Evolutionary conservation across 2,113 vertebrate genomes (phyloP).

Genomic region (Cyrtonyx montezumae): DNA sequence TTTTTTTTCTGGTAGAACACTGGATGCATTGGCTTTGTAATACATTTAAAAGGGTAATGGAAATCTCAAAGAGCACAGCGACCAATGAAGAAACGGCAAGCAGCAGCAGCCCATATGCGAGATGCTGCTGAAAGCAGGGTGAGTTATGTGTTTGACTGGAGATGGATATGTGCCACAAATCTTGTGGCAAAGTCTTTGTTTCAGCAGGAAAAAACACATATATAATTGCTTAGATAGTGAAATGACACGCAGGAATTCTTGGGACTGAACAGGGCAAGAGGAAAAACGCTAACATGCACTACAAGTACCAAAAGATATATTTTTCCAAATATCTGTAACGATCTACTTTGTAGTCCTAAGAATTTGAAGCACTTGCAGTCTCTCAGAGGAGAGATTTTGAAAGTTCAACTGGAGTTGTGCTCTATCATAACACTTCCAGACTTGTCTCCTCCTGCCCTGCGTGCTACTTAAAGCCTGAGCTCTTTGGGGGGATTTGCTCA

Average conservation of each 20-base stretch:
- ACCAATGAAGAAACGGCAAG: slow-evolving; percentile 62
- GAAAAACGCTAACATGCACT: neutral
- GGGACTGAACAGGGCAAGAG: neutral
- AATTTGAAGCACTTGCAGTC: neutral
- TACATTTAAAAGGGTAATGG: slow-evolving; percentile 53
- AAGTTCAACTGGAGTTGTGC: neutral
- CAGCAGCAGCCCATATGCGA: slow-evolving; percentile 56
- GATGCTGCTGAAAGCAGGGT: slow-evolving; percentile 26
- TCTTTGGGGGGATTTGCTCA: neutral
- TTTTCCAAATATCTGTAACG: neutral
- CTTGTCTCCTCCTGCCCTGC: neutral
- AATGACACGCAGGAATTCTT: neutral
- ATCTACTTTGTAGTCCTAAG: neutral
- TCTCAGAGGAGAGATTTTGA: neutral
- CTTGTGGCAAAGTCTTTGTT: slow-evolving; percentile 34
- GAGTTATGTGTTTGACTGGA: slow-evolving; percentile 47
- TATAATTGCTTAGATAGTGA: neutral
- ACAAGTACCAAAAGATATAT: neutral
- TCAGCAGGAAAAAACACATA: neutral
- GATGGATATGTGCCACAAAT: slow-evolving; percentile 46
- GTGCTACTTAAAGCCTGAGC: neutral
- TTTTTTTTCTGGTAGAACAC: slow-evolving; percentile 11
- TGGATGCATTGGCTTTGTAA: slow-evolving; percentile 59
- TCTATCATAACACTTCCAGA: neutral
- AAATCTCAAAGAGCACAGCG: slow-evolving; percentile 50